Percentiles rank a stretch among this genome's conserved stretches.
Conservation (phyloP, 2,888 invertebrate genomes). For the Polydrusus tereticollis region DNA sequence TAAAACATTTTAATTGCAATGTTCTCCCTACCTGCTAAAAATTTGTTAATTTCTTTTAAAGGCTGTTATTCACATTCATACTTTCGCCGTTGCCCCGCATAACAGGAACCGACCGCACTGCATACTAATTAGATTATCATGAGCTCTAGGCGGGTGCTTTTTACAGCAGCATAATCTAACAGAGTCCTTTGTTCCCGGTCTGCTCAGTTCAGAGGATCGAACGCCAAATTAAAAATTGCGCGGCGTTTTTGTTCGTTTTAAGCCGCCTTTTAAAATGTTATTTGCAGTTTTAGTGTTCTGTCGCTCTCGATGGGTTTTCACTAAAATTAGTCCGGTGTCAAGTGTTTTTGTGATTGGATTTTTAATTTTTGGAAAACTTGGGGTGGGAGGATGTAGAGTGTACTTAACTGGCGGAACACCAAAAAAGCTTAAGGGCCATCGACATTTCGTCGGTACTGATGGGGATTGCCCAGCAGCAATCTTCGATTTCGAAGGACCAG, state of each 20-base stretch:
- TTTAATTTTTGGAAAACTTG: neutral
- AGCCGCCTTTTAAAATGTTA: conserved; percentile 52
- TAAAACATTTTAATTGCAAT: conserved; percentile 2
- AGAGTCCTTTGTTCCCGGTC: conserved; percentile 52
- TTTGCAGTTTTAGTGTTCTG: conserved; percentile 53
- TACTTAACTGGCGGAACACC: too few species aligned
- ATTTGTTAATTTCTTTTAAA: neutral
- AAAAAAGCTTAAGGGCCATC: too few species aligned
- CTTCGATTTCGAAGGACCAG: too few species aligned
- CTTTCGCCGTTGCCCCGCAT: conserved; percentile 52
- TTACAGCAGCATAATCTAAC: conserved; percentile 63
- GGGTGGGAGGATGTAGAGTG: too few species aligned
- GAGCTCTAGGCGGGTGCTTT: conserved; percentile 62
- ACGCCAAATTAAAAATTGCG: conserved; percentile 61
- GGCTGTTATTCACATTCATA: neutral
- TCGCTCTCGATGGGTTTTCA: conserved; percentile 26
- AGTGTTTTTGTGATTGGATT: neutral
- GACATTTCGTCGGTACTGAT: too few species aligned
- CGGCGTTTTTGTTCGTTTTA: conserved; percentile 53
- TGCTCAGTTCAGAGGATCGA: conserved; percentile 55
- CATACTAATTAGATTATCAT: conserved; percentile 66
- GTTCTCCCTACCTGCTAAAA: neutral
- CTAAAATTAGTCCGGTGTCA: conserved; percentile 7
- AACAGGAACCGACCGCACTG: conserved; percentile 57
- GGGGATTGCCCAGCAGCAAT: too few species aligned